Evolutionary conservation across 2,113 vertebrate genomes (phyloP).

Genomic region (Aegithalos caudatus): DNA sequence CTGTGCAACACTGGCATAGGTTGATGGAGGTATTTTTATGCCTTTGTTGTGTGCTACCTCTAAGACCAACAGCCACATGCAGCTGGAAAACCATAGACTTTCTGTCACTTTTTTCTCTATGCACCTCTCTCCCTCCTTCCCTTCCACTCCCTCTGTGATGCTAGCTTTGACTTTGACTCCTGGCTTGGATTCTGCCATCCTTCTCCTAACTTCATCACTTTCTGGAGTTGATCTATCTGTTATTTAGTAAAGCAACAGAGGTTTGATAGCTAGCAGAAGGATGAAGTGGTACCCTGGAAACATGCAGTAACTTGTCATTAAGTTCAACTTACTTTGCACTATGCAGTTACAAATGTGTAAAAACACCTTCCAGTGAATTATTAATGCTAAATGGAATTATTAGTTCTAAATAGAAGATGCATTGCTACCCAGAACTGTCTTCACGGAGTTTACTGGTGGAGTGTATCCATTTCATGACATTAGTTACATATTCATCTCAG

Average conservation of each 20-base stretch:
- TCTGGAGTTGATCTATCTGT: background rate
- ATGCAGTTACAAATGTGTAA: background rate
- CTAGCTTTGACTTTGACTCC: background rate
- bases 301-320: background rate
- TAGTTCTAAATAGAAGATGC: background rate
- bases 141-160: background rate
- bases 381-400: slow-evolving; percentile 17
- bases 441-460: background rate
- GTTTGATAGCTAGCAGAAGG: background rate
- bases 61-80: background rate
- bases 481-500: slow-evolving; percentile 18
- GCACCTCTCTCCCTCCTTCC: background rate
- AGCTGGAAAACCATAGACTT: background rate
- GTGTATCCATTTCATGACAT: background rate
- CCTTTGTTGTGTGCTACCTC: background rate
- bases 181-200: background rate
- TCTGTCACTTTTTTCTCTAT: background rate
- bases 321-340: background rate
- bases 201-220: background rate
- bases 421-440: background rate
- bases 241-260: background rate
- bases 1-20: accelerated
- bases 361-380: background rate
- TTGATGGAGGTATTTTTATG: background rate
- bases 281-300: background rate